Evolutionary conservation across 2,888 invertebrate genomes (phyloP).

Genomic region (Cheilosia soror): DNA sequence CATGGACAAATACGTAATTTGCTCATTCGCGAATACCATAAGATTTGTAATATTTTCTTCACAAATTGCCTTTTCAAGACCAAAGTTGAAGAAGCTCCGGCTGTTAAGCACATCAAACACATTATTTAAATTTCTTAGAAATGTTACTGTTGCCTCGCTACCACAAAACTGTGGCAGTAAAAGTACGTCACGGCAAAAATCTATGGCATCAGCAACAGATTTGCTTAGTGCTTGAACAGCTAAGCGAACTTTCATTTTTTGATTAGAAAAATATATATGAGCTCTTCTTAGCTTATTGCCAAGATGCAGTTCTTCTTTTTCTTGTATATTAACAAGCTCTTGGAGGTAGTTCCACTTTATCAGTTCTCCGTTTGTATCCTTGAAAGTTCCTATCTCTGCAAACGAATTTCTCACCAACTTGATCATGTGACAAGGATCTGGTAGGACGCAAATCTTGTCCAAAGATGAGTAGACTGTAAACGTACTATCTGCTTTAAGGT

Average conservation of each 20-base stretch:
- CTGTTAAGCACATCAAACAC: too few relatives aligned
- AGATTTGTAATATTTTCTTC: background rate
- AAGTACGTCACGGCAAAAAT: background rate
- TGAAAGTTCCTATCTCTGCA: slow-evolving; percentile 4
- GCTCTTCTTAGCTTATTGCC: background rate
- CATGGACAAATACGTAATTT: background rate
- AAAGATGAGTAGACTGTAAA: background rate
- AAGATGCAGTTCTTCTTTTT: background rate
- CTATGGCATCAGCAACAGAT: slow-evolving; percentile 1
- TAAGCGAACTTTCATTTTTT: slow-evolving; percentile 9
- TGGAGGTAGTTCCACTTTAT: slow-evolving; percentile 11
- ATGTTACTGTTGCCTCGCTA: background rate
- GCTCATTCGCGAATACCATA: background rate
- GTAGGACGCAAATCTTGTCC: slow-evolving; percentile 7
- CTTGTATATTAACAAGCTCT: slow-evolving; percentile 1
- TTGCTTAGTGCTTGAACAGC: slow-evolving; percentile 4
- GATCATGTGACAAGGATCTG: background rate
- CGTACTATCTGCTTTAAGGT: background rate
- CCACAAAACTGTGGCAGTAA: slow-evolving; percentile 1
- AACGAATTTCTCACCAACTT: background rate
- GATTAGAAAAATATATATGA: slow-evolving; percentile 2
- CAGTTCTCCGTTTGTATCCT: background rate
- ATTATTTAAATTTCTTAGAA: background rate
- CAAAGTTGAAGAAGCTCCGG: too few relatives aligned
- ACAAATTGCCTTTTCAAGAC: background rate